These are phyloP conservation scores for Tinea trinotella DNA, from an alignment of 2,888 invertebrate species.

Conservation along the genomic window DNA sequence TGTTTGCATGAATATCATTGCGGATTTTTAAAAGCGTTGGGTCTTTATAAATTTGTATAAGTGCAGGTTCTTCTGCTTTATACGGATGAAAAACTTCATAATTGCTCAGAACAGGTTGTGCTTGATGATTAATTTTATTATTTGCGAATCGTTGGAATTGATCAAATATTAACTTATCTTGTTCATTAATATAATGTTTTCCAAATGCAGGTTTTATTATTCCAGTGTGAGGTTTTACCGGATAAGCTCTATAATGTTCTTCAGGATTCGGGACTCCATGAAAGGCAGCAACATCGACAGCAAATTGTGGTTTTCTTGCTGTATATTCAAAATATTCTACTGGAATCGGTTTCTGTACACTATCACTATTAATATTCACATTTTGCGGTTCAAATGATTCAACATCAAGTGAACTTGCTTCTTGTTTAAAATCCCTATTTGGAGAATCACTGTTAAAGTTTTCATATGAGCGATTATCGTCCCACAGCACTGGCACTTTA, in stretches of 20 bases:
- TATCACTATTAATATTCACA: not conserved
- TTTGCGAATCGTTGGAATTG: conserved; percentile 44
- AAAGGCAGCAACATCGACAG: conserved; percentile 47
- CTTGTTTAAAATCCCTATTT: conserved; percentile 45
- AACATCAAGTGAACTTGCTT: conserved; percentile 30
- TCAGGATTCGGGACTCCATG: conserved; percentile 53
- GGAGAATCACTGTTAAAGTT: conserved; percentile 23
- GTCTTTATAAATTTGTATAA: conserved; percentile 50
- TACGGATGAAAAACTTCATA: conserved; percentile 63
- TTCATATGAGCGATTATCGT: conserved; percentile 24
- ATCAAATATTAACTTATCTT: conserved; percentile 32
- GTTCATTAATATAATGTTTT: conserved; percentile 42
- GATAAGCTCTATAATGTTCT: conserved; percentile 45
- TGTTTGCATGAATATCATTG: conserved; percentile 42
- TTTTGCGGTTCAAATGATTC: conserved; percentile 30
- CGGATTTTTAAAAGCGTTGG: conserved; percentile 48
- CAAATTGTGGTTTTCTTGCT: conserved; percentile 56
- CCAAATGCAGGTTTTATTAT: conserved; percentile 41
- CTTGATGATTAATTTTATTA: conserved; percentile 30
- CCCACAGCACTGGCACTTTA: conserved; percentile 52
- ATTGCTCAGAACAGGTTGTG: conserved; percentile 38
- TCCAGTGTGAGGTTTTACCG: conserved; percentile 44
- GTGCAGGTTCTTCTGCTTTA: conserved; percentile 47
- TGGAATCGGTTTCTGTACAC: conserved; percentile 32
- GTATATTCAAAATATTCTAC: conserved; percentile 53